A percentile compares a stretch with the other conserved stretches of the same genome.
phyloP scores from a whole-genome alignment of 1,140 invertebrate genomes.

The Papilio machaon region DNA sequence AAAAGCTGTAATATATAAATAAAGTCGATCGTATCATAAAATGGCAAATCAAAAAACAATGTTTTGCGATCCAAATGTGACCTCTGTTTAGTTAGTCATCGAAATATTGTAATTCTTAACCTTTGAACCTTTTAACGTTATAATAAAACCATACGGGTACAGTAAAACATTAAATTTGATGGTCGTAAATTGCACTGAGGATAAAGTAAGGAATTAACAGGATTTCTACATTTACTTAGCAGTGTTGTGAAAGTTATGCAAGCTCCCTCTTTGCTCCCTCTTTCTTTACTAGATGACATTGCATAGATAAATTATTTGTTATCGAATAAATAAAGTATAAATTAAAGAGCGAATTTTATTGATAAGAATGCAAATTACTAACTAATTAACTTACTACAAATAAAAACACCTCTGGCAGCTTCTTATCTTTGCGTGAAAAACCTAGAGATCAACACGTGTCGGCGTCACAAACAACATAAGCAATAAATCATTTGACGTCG shows the following conservation, averaged over 20 bases:
- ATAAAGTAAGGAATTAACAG: slow-evolving; percentile 8
- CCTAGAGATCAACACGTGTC: slow-evolving; percentile 9
- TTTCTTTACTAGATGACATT: background rate
- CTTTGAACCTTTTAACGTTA: slow-evolving; percentile 28
- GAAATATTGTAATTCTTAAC: slow-evolving; percentile 15
- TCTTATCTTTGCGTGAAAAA: background rate
- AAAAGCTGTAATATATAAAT: too few relatives aligned
- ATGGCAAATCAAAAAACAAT: background rate
- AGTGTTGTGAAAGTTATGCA: slow-evolving; percentile 11
- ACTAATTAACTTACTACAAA: background rate
- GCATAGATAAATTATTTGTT: too few relatives aligned
- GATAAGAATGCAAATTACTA: background rate
- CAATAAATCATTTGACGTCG: slow-evolving; percentile 45
- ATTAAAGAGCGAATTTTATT: too few relatives aligned
- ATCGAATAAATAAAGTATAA: too few relatives aligned
- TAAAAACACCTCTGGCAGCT: background rate
- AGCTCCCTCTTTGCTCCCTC: background rate
- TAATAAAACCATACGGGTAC: slow-evolving; percentile 17
- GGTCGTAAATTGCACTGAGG: slow-evolving; percentile 16
- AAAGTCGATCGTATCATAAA: background rate
- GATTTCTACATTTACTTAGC: slow-evolving; percentile 9
- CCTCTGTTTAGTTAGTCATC: slow-evolving; percentile 14
- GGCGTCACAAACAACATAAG: slow-evolving; percentile 43
- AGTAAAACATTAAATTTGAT: slow-evolving; percentile 26
- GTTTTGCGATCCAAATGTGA: background rate